Percentiles rank a stretch among this genome's conserved stretches.
Evolutionary conservation across 1,140 invertebrate genomes (phyloP).

Genomic region (Anoplolepis gracilipes): DNA sequence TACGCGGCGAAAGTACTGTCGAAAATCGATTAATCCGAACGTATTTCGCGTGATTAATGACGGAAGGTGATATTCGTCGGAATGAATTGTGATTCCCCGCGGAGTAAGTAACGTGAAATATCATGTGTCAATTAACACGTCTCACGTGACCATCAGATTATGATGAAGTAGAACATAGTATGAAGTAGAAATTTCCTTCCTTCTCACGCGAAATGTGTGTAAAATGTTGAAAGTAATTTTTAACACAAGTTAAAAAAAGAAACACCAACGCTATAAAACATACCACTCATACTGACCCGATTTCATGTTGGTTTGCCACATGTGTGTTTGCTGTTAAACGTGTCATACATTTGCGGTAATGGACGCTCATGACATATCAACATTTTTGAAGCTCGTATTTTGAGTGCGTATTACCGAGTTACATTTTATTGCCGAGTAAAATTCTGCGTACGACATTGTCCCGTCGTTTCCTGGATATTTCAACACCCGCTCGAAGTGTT

Average conservation of each 20-base stretch:
- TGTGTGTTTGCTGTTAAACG: conserved; percentile 4
- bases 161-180: conserved; percentile 39
- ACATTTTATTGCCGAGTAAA: conserved; percentile 20
- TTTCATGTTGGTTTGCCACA: neutral
- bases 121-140: conserved; percentile 60
- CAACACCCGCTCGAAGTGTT: conserved; percentile 5
- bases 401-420: conserved; percentile 4
- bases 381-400: conserved; percentile 9
- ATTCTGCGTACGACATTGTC: neutral
- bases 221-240: conserved; percentile 47
- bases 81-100: conserved; percentile 43
- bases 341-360: neutral
- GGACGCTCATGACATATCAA: neutral
- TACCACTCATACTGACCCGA: conserved; percentile 6
- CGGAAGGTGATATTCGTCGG: conserved; percentile 53
- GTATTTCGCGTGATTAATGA: conserved; percentile 57
- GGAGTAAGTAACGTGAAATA: conserved; percentile 39
- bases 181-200: conserved; percentile 33
- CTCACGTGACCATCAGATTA: conserved; percentile 36
- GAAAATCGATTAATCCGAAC: conserved; percentile 49
- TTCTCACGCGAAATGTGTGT: conserved; percentile 10
- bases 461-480: conserved; percentile 38
- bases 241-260: neutral
- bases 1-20: conserved; percentile 52
- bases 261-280: neutral